Evolutionary conservation across 2,888 invertebrate genomes (phyloP).

Genomic region (Monochamus alternatus): DNA sequence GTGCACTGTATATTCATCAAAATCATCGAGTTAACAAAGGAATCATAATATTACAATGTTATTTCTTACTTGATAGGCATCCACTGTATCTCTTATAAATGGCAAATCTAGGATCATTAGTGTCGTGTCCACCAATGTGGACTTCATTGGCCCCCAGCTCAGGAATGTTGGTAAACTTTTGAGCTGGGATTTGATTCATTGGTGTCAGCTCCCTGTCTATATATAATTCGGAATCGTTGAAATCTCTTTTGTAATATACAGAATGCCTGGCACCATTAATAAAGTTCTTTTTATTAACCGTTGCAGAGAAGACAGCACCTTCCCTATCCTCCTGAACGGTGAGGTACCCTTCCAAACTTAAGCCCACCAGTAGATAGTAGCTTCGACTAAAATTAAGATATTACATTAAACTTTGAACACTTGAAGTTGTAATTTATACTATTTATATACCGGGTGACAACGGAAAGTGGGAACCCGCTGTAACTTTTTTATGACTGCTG

Average conservation of each 20-base stretch:
- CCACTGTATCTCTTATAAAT: constrained; percentile 92
- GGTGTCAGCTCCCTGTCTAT: constrained; percentile 86
- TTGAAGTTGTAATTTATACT: no score
- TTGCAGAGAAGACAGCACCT: constrained; percentile 81
- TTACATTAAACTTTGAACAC: background rate
- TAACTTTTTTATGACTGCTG: no score
- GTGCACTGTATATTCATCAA: no score
- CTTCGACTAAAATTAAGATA: constrained; percentile 75
- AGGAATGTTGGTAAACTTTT: constrained; percentile 79
- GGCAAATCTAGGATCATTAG: constrained; percentile 85
- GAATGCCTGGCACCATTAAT: constrained; percentile 88
- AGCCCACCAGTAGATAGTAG: constrained; percentile 87
- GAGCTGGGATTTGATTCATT: constrained; percentile 79
- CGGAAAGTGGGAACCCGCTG: no score
- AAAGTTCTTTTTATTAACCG: constrained; percentile 85
- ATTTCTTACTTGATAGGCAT: constrained; percentile 86
- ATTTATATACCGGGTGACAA: no score
- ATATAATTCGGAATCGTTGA: constrained; percentile 80
- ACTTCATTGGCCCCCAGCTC: constrained; percentile 86
- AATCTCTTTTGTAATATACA: constrained; percentile 80
- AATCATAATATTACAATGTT: background rate
- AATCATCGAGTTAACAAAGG: background rate
- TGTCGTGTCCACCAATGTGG: constrained; percentile 90
- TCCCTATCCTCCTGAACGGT: constrained; percentile 91
- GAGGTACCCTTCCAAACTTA: constrained; percentile 87